These are phyloP conservation scores for Periophthalmus magnuspinnatus DNA, from an alignment of 2,797 vertebrate genomes.

Conservation along the genomic window DNA sequence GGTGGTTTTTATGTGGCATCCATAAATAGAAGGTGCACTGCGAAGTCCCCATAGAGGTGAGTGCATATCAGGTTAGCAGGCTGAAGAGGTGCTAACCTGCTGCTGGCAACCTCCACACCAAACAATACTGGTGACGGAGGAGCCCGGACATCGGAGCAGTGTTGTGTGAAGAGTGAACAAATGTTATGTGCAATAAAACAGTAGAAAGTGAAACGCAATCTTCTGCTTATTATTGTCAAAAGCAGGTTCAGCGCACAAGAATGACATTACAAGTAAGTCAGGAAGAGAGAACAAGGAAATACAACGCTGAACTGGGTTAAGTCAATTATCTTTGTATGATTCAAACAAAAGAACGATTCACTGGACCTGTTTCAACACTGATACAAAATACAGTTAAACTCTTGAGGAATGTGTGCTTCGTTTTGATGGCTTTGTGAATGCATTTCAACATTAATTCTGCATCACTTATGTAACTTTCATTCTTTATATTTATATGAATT, in stretches of 20 bases:
- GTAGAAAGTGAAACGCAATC: constrained; percentile 72
- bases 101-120: constrained; percentile 74
- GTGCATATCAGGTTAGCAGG: constrained; percentile 72
- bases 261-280: constrained; percentile 61
- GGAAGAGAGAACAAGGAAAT: constrained; percentile 36
- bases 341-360: not conserved
- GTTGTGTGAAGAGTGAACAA: constrained; percentile 73
- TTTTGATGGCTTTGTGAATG: not conserved
- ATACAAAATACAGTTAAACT: not conserved
- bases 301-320: not conserved
- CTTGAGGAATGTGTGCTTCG: not conserved
- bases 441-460: not conserved
- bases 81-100: constrained; percentile 80
- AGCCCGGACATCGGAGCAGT: constrained; percentile 76
- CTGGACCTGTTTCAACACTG: not conserved
- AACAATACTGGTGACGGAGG: constrained; percentile 77
- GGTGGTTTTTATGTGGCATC: constrained; percentile 71
- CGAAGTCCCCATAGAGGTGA: constrained; percentile 73
- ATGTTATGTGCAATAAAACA: constrained; percentile 70
- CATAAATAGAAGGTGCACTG: constrained; percentile 71
- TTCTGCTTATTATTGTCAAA: constrained; percentile 66
- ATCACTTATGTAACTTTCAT: too few relatives aligned
- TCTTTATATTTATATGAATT: too few relatives aligned
- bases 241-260: constrained; percentile 57
- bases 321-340: not conserved